Percentiles rank a stretch among this genome's conserved stretches.
Conservation (phyloP, 1,140 invertebrate genomes). For the Diorhabda carinulata region DNA sequence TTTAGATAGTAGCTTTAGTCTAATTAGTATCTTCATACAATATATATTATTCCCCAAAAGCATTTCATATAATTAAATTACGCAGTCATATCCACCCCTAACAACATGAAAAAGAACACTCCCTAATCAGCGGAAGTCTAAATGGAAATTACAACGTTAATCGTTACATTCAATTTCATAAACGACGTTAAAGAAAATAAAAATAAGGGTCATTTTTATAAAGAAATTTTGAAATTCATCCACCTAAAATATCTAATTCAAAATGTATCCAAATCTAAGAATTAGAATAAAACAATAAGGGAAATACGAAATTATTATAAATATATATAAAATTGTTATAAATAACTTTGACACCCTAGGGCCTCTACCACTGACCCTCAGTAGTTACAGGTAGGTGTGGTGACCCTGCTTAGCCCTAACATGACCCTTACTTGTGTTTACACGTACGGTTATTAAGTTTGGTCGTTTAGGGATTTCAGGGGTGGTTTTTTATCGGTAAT, state of each 20-base stretch:
- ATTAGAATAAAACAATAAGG: too few relatives aligned
- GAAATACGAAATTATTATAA: too few relatives aligned
- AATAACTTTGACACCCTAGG: neutral
- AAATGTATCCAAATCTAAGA: too few relatives aligned
- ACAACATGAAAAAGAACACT: constrained; percentile 9
- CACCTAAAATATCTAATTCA: too few relatives aligned
- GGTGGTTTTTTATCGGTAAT: neutral
- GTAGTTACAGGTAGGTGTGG: neutral
- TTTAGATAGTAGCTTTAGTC: too few relatives aligned
- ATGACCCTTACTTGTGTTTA: constrained; percentile 2
- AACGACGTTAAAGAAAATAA: too few relatives aligned
- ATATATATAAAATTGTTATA: too few relatives aligned
- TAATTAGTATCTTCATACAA: neutral
- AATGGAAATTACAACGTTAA: constrained; percentile 7
- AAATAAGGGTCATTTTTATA: too few relatives aligned
- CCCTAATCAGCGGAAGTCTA: constrained; percentile 7
- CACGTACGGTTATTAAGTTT: neutral
- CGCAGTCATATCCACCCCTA: neutral
- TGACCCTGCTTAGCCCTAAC: neutral
- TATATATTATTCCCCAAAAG: neutral
- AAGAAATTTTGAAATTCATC: too few relatives aligned
- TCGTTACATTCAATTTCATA: too few relatives aligned
- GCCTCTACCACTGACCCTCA: neutral
- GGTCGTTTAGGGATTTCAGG: neutral
- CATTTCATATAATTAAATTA: constrained; percentile 8